Conservation (phyloP, 2,113 vertebrate species). For the Pseudopipra pipra region DNA sequence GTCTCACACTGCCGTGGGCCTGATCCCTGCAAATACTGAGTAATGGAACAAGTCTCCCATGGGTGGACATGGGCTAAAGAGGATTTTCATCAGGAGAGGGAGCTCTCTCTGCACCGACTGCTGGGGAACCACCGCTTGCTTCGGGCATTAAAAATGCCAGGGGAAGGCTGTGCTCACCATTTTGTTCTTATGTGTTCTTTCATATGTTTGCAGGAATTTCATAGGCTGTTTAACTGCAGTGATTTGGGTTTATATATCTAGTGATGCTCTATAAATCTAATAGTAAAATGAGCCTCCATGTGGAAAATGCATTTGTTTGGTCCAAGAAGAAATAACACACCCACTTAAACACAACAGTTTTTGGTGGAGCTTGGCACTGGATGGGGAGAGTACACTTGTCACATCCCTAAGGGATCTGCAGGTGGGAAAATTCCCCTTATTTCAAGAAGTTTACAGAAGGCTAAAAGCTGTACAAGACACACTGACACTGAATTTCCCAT, state of each 20-base stretch:
- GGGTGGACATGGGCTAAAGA: not conserved
- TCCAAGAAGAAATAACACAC: not conserved
- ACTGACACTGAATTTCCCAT: not conserved
- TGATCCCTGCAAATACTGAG: not conserved
- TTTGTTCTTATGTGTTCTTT: not conserved
- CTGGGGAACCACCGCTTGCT: not conserved
- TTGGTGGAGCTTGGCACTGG: not conserved
- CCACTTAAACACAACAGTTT: not conserved
- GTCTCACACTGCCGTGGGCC: not conserved
- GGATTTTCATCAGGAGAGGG: conserved; percentile 35
- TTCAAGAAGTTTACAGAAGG: not conserved
- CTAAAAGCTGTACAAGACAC: not conserved
- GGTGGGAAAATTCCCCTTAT: not conserved
- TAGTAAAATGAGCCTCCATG: not conserved
- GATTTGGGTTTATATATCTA: not conserved
- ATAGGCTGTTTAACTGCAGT: not conserved
- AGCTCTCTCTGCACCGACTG: conserved; percentile 17
- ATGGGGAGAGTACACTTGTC: not conserved
- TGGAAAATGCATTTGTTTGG: not conserved
- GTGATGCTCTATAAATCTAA: not conserved
- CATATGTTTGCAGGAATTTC: not conserved
- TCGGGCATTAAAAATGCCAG: not conserved
- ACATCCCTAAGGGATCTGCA: not conserved
- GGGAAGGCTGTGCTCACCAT: not conserved
- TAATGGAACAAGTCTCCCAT: not conserved